Conservation (phyloP, 2,113 vertebrate species). For the Prunella himalayana region DNA sequence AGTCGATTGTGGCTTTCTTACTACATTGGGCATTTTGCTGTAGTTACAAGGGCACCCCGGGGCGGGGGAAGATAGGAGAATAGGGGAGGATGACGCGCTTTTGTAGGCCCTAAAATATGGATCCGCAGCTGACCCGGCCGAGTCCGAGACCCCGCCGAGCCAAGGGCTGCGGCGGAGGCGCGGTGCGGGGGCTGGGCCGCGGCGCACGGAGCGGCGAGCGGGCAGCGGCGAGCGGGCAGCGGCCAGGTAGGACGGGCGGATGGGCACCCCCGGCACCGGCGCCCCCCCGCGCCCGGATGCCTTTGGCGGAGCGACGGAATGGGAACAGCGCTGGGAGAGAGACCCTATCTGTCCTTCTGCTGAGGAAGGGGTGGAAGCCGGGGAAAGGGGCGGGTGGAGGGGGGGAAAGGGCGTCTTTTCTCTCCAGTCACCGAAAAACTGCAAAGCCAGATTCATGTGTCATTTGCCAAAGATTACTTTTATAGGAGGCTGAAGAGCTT, state of each 20-base stretch:
- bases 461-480: neutral
- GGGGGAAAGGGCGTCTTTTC: neutral
- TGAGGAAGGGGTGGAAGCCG: neutral
- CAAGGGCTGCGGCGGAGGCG: neutral
- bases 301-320: neutral
- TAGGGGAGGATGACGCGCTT: neutral
- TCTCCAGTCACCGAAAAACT: neutral
- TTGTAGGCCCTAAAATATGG: slow-evolving; percentile 4
- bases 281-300: neutral
- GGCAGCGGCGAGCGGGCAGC: neutral
- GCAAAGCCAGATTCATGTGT: neutral
- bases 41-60: neutral
- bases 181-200: neutral
- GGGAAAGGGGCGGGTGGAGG: neutral
- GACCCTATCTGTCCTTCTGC: neutral
- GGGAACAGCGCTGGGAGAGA: neutral
- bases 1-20: neutral
- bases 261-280: neutral
- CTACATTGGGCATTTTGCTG: neutral
- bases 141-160: neutral
- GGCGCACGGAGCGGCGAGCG: neutral
- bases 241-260: neutral
- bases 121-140: neutral
- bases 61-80: neutral
- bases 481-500: neutral